phyloP scores from a whole-genome alignment of 1,140 invertebrate genomes.

The Cotesia glomerata region DNA sequence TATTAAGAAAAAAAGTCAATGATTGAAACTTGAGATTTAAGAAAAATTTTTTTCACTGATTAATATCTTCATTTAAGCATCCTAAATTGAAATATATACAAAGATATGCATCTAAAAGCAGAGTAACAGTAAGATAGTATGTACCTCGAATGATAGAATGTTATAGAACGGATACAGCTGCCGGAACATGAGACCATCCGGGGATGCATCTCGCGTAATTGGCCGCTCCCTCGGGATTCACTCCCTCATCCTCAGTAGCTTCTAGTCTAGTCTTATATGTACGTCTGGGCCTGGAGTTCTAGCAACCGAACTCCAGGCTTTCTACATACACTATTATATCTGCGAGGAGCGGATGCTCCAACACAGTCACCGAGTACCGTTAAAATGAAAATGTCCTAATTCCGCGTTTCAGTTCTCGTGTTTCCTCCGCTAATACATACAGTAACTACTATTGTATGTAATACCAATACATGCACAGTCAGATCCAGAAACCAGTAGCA shows the following conservation, averaged over 20 bases:
- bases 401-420: not conserved
- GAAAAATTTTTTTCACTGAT: too few relatives aligned
- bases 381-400: not conserved
- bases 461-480: too few relatives aligned
- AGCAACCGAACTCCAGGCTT: not conserved
- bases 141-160: not conserved
- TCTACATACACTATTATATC: too few relatives aligned
- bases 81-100: not conserved
- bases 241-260: not conserved
- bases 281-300: not conserved
- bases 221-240: constrained; percentile 8
- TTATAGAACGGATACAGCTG: constrained; percentile 17
- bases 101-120: not conserved
- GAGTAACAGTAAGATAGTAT: not conserved
- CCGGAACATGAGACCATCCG: constrained; percentile 19
- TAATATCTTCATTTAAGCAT: too few relatives aligned
- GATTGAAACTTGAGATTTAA: too few relatives aligned
- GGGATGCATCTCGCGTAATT: constrained; percentile 17
- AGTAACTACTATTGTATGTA: too few relatives aligned
- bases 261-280: not conserved
- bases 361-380: too few relatives aligned
- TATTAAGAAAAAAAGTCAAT: too few relatives aligned
- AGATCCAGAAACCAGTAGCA: too few relatives aligned
- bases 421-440: not conserved
- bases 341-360: too few relatives aligned